Conservation (phyloP, 1,140 invertebrate genomes). For the Maconellicoccus hirsutus region DNA sequence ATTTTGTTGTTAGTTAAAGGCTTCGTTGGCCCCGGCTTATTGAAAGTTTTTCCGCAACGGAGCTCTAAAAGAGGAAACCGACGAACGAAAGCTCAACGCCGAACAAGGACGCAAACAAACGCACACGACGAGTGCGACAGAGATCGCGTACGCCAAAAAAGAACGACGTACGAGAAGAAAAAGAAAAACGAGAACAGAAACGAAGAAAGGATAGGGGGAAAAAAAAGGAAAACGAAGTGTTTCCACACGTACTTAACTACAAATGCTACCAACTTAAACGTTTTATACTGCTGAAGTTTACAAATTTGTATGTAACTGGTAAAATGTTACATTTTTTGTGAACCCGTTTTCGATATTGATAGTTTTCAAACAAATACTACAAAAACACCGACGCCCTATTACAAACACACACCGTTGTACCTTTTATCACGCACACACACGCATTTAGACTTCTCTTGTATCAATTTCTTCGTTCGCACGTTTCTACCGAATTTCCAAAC, state of each 20-base stretch:
- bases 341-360: slow-evolving; percentile 17
- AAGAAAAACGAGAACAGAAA: neutral
- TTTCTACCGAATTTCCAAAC: too few relatives aligned
- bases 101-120: too few relatives aligned
- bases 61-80: neutral
- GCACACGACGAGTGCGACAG: neutral
- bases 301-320: slow-evolving; percentile 21
- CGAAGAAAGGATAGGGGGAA: neutral
- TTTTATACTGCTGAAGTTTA: slow-evolving; percentile 20
- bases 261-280: slow-evolving; percentile 20
- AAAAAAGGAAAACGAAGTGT: slow-evolving; percentile 20
- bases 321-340: slow-evolving; percentile 18
- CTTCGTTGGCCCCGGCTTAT: slow-evolving; percentile 16
- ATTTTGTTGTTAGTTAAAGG: slow-evolving; percentile 21
- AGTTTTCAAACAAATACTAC: slow-evolving; percentile 8
- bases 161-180: neutral
- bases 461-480: too few relatives aligned
- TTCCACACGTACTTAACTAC: slow-evolving; percentile 21
- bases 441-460: too few relatives aligned
- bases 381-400: neutral
- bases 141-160: neutral
- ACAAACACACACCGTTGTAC: too few relatives aligned
- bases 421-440: neutral
- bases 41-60: slow-evolving; percentile 20
- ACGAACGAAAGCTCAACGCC: neutral